Evolutionary conservation across 2,888 invertebrate genomes (phyloP).

Genomic region (Sceliomorpha sp.): DNA sequence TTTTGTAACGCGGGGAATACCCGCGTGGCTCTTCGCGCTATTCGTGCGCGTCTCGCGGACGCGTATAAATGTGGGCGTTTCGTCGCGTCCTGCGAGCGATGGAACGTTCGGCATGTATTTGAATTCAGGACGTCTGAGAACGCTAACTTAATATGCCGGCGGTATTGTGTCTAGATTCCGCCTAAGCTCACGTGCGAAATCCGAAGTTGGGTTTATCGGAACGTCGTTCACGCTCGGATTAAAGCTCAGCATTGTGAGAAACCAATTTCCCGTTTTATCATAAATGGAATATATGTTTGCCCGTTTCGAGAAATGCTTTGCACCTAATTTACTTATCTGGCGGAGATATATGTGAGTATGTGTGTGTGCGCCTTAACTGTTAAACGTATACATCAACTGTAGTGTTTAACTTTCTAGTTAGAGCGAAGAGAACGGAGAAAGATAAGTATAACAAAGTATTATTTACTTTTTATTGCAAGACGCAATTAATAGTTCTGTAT

Average conservation of each 20-base stretch:
- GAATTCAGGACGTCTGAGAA: slow-evolving; percentile 51
- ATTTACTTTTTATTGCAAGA: no score
- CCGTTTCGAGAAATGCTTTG: slow-evolving; percentile 12
- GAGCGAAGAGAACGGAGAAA: no score
- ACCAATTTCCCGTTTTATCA: slow-evolving; percentile 49
- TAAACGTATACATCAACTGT: no score
- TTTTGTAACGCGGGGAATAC: slow-evolving; percentile 21
- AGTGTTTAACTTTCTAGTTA: no score
- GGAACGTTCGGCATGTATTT: slow-evolving; percentile 54
- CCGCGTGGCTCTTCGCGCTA: slow-evolving; percentile 1
- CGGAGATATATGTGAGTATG: slow-evolving; percentile 1
- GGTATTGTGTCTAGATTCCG: slow-evolving; percentile 56
- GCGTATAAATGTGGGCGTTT: slow-evolving; percentile 27
- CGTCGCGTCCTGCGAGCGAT: slow-evolving; percentile 24
- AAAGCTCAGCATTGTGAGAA: slow-evolving; percentile 45
- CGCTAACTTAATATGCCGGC: slow-evolving; percentile 55
- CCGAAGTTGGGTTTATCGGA: slow-evolving; percentile 46
- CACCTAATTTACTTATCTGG: slow-evolving; percentile 18
- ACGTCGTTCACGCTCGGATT: slow-evolving; percentile 50
- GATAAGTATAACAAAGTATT: no score
- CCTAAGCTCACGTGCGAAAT: slow-evolving; percentile 47
- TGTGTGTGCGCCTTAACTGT: no score
- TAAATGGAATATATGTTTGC: slow-evolving; percentile 40
- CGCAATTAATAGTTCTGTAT: no score
- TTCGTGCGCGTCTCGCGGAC: no score